A percentile compares a stretch with the other conserved stretches of the same genome.
phyloP scores from a whole-genome alignment of 1,140 invertebrate genomes.

The Antheraea mylitta region DNA sequence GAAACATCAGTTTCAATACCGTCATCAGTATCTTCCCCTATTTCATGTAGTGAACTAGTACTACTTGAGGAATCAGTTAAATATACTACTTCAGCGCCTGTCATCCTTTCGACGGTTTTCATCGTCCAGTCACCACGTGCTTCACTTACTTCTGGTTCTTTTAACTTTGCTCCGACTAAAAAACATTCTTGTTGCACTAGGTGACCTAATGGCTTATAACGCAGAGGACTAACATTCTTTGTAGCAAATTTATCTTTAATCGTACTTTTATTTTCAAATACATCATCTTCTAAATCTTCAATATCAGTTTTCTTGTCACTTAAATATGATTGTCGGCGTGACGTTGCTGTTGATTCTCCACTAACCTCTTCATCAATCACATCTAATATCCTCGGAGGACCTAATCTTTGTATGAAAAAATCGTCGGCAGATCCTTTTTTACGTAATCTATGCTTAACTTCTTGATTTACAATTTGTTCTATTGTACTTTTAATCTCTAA shows the following conservation, averaged over 20 bases:
- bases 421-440: constrained; percentile 80
- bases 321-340: constrained; percentile 66
- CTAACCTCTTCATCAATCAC: constrained; percentile 85
- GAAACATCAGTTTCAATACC: constrained; percentile 60
- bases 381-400: constrained; percentile 81
- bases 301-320: constrained; percentile 67
- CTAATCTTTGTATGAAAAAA: constrained; percentile 74
- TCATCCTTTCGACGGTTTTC: constrained; percentile 64
- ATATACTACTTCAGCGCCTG: constrained; percentile 74
- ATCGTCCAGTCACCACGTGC: constrained; percentile 69
- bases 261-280: constrained; percentile 55
- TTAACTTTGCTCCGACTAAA: constrained; percentile 69
- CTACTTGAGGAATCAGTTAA: constrained; percentile 75
- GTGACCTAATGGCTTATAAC: constrained; percentile 34
- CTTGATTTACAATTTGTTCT: constrained; percentile 63
- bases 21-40: constrained; percentile 58
- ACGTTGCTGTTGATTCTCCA: constrained; percentile 76
- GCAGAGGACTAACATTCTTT: constrained; percentile 30
- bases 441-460: constrained; percentile 70
- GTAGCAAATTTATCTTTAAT: constrained; percentile 23
- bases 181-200: constrained; percentile 70
- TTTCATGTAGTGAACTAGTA: constrained; percentile 71
- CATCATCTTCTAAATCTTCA: constrained; percentile 75
- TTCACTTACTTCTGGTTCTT: constrained; percentile 71
- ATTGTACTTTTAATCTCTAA: constrained; percentile 66